phyloP scores from a whole-genome alignment of 2,888 invertebrate genomes.

The Lithophane semibrunnea region DNA sequence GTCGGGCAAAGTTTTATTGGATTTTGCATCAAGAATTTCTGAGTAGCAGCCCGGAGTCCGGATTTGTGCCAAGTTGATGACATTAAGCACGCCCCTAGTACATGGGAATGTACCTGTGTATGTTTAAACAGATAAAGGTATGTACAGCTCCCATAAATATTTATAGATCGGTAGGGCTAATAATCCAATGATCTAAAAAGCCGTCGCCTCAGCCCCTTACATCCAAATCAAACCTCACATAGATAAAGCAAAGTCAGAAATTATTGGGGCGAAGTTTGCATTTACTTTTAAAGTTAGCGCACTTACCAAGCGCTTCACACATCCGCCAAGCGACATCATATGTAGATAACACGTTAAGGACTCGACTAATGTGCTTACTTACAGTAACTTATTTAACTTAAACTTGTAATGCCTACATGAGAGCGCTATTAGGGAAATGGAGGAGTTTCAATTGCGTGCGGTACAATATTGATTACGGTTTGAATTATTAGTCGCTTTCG shows the following conservation, averaged over 20 bases:
- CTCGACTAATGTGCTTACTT: conserved; percentile 33
- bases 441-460: conserved; percentile 26
- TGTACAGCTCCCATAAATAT: no score
- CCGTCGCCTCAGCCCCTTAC: conserved; percentile 8
- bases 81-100: no score
- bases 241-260: conserved; percentile 46
- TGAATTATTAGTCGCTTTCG: conserved; percentile 17
- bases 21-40: no score
- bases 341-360: conserved; percentile 12
- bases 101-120: no score
- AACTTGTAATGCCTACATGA: conserved; percentile 28
- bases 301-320: conserved; percentile 25
- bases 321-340: conserved; percentile 26
- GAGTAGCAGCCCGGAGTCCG: no score
- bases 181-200: not conserved
- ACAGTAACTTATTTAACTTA: conserved; percentile 47
- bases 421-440: conserved; percentile 42
- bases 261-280: conserved; percentile 43
- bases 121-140: no score
- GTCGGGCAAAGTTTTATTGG: no score
- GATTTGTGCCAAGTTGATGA: no score
- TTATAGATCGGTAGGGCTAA: no score
- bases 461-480: conserved; percentile 46
- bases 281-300: conserved; percentile 55
- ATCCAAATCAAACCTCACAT: conserved; percentile 14